These are phyloP conservation scores for Nysson spinosus DNA, from an alignment of 2,888 invertebrate genomes.

Conservation along the genomic window DNA sequence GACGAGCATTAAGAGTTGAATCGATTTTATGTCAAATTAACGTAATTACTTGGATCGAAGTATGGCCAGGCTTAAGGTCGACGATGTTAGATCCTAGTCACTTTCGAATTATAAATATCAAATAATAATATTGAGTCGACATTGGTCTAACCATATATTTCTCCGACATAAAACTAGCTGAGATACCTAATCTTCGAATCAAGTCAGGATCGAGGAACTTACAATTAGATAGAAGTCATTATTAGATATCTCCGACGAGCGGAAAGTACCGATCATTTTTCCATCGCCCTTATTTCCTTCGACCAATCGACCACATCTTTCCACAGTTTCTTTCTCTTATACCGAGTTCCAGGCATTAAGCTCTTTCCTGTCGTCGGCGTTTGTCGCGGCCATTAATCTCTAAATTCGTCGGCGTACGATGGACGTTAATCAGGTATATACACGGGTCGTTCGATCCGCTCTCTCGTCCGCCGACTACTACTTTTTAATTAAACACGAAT, in stretches of 20 bases:
- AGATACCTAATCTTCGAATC: too few relatives aligned
- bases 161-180: too few relatives aligned
- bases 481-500: constrained; percentile 58
- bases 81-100: too few relatives aligned
- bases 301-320: constrained; percentile 37
- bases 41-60: constrained; percentile 33
- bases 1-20: constrained; percentile 22
- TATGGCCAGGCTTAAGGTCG: too few relatives aligned
- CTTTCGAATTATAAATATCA: too few relatives aligned
- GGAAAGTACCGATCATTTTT: constrained; percentile 38
- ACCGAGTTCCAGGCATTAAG: constrained; percentile 50
- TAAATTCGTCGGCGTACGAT: constrained; percentile 54
- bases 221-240: constrained; percentile 19
- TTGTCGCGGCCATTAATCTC: constrained; percentile 55
- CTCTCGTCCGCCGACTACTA: constrained; percentile 42
- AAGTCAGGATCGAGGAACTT: too few relatives aligned
- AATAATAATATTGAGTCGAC: too few relatives aligned
- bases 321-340: constrained; percentile 37
- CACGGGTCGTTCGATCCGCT: constrained; percentile 37
- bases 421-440: constrained; percentile 60
- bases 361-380: constrained; percentile 50
- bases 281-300: constrained; percentile 28
- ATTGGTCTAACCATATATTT: too few relatives aligned
- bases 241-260: constrained; percentile 27
- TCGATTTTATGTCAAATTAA: constrained; percentile 51